phyloP scores from a whole-genome alignment of 1,140 invertebrate genomes.

The Tachypleus tridentatus region DNA sequence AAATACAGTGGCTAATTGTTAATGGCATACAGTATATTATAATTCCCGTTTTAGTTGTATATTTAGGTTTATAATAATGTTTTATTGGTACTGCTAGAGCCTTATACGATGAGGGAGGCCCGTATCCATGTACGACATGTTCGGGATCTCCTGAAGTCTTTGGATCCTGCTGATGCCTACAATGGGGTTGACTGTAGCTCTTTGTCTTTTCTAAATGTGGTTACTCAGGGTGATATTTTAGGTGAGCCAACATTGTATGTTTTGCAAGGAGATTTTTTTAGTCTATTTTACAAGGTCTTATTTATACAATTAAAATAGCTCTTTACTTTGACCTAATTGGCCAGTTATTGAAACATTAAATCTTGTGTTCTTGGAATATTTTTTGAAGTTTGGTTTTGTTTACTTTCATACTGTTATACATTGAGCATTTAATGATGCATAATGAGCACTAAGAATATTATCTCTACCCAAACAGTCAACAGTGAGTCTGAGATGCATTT shows the following conservation, averaged over 20 bases:
- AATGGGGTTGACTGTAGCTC: constrained; percentile 91
- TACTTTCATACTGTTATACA: too few relatives aligned
- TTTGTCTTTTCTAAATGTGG: constrained; percentile 86
- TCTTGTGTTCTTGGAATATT: too few relatives aligned
- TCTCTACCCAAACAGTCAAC: too few relatives aligned
- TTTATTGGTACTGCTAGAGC: constrained; percentile 61
- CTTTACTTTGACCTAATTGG: constrained; percentile 8
- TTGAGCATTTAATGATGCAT: too few relatives aligned
- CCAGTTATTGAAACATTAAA: background rate
- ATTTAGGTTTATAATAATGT: constrained; percentile 27
- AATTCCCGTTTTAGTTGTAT: background rate
- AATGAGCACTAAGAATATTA: too few relatives aligned
- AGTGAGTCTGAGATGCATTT: too few relatives aligned
- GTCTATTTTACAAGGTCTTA: background rate
- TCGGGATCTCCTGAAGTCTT: constrained; percentile 83
- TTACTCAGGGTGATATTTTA: constrained; percentile 73
- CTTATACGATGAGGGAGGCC: constrained; percentile 94
- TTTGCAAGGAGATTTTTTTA: constrained; percentile 1
- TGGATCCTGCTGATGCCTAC: constrained; percentile 86
- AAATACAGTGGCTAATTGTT: background rate
- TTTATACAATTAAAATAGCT: constrained; percentile 3
- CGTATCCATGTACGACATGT: constrained; percentile 95
- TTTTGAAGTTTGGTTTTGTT: too few relatives aligned
- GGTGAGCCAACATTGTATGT: constrained; percentile 21
- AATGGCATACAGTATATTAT: background rate